Evolutionary conservation across 2,113 vertebrate genomes (phyloP).

Genomic region (Tinamus guttatus): DNA sequence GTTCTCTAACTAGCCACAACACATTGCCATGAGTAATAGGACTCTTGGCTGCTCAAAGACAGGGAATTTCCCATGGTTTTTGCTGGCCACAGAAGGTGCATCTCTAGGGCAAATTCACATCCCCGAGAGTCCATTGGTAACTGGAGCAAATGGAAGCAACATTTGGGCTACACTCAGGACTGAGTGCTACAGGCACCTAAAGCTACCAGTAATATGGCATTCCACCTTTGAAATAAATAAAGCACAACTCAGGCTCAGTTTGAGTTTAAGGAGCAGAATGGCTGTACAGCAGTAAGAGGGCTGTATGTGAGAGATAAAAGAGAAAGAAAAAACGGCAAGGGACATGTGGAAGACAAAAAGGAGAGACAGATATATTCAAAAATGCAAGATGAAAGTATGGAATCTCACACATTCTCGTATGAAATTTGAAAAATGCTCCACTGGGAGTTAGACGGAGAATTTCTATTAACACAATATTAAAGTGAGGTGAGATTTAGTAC

Average conservation of each 20-base stretch:
- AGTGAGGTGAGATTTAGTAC: neutral
- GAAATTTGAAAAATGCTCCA: neutral
- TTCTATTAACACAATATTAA: neutral
- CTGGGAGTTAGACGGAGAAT: neutral
- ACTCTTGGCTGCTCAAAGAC: neutral
- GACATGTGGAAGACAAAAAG: neutral
- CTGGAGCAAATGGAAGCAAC: neutral
- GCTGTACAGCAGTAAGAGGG: neutral
- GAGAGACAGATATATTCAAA: neutral
- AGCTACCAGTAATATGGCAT: neutral
- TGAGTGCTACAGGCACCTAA: neutral
- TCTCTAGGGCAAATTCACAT: neutral
- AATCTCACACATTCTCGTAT: neutral
- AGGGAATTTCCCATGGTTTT: neutral
- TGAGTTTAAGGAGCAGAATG: neutral
- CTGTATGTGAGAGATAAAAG: neutral
- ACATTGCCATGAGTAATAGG: neutral
- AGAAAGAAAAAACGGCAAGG: neutral
- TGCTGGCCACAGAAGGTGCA: neutral
- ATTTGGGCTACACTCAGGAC: neutral
- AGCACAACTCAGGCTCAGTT: neutral
- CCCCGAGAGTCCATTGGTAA: neutral
- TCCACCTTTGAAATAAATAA: neutral
- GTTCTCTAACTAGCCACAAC: neutral
- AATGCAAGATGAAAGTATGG: neutral